phyloP scores from a whole-genome alignment of 2,888 invertebrate genomes.

The Cryptophagus acutangulus region DNA sequence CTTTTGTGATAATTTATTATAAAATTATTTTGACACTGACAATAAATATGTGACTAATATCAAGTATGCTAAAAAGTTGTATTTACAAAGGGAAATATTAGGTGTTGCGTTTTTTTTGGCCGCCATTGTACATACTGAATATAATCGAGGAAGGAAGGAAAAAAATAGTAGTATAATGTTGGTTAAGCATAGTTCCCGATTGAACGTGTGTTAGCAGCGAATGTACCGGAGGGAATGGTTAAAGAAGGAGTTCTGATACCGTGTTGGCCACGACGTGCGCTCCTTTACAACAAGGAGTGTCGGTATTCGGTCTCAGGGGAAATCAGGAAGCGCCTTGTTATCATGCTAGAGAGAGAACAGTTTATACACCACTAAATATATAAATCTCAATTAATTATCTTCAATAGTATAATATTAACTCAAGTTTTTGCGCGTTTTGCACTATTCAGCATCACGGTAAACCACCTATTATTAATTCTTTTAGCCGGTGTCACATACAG shows the following conservation, averaged over 20 bases:
- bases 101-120: no score
- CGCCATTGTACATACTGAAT: no score
- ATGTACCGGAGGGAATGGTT: conserved; percentile 23
- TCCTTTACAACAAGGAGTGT: conserved; percentile 20
- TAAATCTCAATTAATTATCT: conserved; percentile 29
- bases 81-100: no score
- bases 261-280: conserved; percentile 13
- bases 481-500: no score
- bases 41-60: no score
- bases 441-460: no score
- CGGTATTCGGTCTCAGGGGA: conserved; percentile 23
- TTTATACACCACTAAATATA: conserved; percentile 23
- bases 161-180: conserved; percentile 7
- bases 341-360: conserved; percentile 22
- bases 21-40: no score
- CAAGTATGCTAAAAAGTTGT: no score
- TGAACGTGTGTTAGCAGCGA: conserved; percentile 22
- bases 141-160: no score
- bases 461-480: no score
- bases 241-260: conserved; percentile 16
- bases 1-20: no score
- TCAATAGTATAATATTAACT: background rate
- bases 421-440: no score
- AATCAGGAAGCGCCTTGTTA: conserved; percentile 28
- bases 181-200: conserved; percentile 20